Evolutionary conservation across 2,888 invertebrate genomes (phyloP), one percentile per base, ranked within the genome.

Genomic region (Eremobia ochroleuca): DNA sequence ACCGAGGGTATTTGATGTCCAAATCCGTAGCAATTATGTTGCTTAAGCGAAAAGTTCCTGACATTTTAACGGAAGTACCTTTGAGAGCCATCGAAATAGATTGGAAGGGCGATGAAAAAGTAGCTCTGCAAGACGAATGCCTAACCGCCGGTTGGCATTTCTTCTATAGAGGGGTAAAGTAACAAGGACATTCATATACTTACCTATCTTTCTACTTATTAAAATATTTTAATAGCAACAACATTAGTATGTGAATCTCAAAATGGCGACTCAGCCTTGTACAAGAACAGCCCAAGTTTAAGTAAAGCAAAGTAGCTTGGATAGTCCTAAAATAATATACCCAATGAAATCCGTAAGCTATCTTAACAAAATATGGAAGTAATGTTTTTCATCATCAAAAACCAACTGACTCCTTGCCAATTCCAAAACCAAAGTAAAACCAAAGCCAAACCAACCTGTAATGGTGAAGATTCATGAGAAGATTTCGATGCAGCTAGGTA

Each of bases 131-230:
- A 58, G 94, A 96, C 31, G 95, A 96, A 79, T 96, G 96, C 83
- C 37, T 96, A 11, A 92, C 92, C 58, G 37, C 92, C 0, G 96
- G 96, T 5, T 96, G 96, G 96, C 96, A 96, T 82, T 96, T 94
- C 88, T 95, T 95, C 85, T 94, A 92, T 73, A 92, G 89, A 88
- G 94, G 92, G 89, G 96, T 68, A 68, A 68, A 68, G 67, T 68
- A 68, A 52, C 34, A 49, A 34, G 5, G 9, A 34, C 31, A 66
- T 31, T 43, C 21, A 28, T 65, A 43, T 28, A 65, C 18, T n/a
- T 64, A 4, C 28, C 21, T 65, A 18, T 8, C 40, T 64, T 6
- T 28, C 46, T 31, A 31, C 13, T 11, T 21, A 11, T 13, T 15
- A 37, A 64, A 37, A 40, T n/a, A n/a, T 2, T 18, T 9, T 8